Evolutionary conservation across 2,888 invertebrate genomes (phyloP), one percentile per base, ranked within the genome.

Genomic region (Patella pellucida): DNA sequence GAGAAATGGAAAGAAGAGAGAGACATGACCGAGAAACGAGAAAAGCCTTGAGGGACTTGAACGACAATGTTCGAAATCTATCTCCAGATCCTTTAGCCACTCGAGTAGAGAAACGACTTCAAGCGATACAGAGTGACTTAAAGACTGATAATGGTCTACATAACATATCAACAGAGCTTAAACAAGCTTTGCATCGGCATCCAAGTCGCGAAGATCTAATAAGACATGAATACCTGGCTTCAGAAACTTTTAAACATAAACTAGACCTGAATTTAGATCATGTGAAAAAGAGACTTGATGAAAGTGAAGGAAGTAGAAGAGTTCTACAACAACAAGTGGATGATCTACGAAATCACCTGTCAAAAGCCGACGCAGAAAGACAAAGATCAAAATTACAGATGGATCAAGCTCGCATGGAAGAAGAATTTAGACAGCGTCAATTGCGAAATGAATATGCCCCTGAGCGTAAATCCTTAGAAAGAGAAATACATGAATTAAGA

Each of bases 281-380:
- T 41, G 82, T 89, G 73, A 83, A 85, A 62, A 82, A 88, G 50
- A 82, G 87, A 69, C 79, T 89, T 50, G 89, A 89, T 73, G 87
- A 88, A 76, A 85, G 86, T 27, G 89, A 88, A 71, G 89, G 89
- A 5, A 85, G 87, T 41, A 84, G 84, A 71, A 76, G 84, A 68
- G 87, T 87, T 15, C 77, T 89, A 12, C 84, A 86, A 69, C 80
- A 81, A 71, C 87, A 89, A 85, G 86, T 88, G 50, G 88, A 88
- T 71, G 87, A 87, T 71, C 76, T 89, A 62, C 79, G 87, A 62
- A 76, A 77, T 51, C 87, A 89, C 79, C 76, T 89, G 69, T 76
- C 84, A 7, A 79, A 85, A 56, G 82, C 86, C 54, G 89, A 88
- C 68, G 81, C 83, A 70, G 88, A 89, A 51, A 79, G 84, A 50